Evolutionary conservation across 2,797 vertebrate species (phyloP).

Genomic region (Rhinichthys osculus): DNA sequence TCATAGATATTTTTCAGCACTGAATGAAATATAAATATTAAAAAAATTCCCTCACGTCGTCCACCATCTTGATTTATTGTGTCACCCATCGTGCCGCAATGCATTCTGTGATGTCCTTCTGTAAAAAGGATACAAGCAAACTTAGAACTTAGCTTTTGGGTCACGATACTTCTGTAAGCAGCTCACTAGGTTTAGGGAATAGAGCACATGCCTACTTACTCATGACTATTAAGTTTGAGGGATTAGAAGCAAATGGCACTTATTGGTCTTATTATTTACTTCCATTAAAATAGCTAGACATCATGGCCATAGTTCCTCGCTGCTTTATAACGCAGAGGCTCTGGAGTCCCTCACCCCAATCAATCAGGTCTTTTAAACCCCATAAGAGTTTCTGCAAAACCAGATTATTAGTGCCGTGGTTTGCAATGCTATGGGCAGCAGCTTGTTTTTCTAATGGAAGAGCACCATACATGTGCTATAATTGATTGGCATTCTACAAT

Average conservation of each 20-base stretch:
- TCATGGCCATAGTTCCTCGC: conserved; percentile 59
- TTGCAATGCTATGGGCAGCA: conserved; percentile 55
- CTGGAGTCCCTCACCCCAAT: conserved; percentile 39
- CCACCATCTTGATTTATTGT: background rate
- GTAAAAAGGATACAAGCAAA: conserved; percentile 70
- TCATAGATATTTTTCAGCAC: background rate
- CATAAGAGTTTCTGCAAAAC: conserved; percentile 61
- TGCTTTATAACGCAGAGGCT: conserved; percentile 15
- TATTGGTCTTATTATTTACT: conserved; percentile 33
- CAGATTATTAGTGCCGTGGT: conserved; percentile 56
- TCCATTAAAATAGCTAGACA: conserved; percentile 55
- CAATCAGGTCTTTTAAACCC: conserved; percentile 67
- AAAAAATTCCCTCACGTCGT: background rate
- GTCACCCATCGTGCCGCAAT: background rate
- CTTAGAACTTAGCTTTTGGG: conserved; percentile 57
- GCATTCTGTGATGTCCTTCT: conserved; percentile 45
- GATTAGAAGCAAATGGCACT: conserved; percentile 14
- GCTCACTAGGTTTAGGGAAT: background rate
- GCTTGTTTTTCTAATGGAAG: conserved; percentile 60
- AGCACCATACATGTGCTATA: conserved; percentile 63
- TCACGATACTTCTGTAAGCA: background rate
- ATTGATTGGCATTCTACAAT: conserved; percentile 74
- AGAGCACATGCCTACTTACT: background rate
- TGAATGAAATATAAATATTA: background rate
- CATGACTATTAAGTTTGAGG: background rate